Percentiles rank a stretch among this genome's conserved stretches.
phyloP scores from a whole-genome alignment of 2,113 vertebrate genomes.

The Oreochromis aureus region DNA sequence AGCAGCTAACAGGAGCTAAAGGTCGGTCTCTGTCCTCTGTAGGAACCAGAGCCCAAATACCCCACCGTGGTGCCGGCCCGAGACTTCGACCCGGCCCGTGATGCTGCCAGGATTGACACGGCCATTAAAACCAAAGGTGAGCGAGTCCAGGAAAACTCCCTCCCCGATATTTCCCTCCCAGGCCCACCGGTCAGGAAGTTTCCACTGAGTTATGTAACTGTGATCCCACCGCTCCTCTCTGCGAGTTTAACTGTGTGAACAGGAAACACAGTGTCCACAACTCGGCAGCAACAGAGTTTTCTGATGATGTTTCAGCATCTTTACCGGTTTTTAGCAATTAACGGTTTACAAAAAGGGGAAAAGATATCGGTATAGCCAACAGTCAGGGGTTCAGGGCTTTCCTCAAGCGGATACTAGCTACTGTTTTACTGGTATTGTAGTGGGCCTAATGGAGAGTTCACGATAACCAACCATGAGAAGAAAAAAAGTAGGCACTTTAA shows the following conservation, averaged over 20 bases:
- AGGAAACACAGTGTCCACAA: not conserved
- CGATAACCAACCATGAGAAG: not conserved
- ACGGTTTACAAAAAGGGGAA: not conserved
- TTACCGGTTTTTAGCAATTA: fast-evolving
- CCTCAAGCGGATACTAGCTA: not conserved
- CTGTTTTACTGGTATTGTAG: not conserved
- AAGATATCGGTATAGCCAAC: fast-evolving
- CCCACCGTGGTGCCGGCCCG: slow-evolving; percentile 67
- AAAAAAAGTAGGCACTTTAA: not conserved
- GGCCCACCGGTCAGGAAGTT: not conserved
- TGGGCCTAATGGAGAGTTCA: not conserved
- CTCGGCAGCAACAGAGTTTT: not conserved
- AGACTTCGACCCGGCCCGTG: slow-evolving; percentile 85
- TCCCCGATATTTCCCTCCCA: not conserved
- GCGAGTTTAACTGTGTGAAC: not conserved
- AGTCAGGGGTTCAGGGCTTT: not conserved
- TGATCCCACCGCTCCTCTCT: not conserved
- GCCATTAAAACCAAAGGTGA: slow-evolving; percentile 96
- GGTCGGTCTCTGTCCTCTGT: not conserved
- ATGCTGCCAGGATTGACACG: slow-evolving; percentile 83
- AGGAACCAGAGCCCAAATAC: slow-evolving; percentile 58
- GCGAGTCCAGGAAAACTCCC: not conserved
- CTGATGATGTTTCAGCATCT: not conserved
- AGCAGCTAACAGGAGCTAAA: not conserved
- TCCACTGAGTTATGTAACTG: not conserved